Evolutionary conservation across 2,888 invertebrate species (phyloP).

Genomic region (Ferrisia virgata): DNA sequence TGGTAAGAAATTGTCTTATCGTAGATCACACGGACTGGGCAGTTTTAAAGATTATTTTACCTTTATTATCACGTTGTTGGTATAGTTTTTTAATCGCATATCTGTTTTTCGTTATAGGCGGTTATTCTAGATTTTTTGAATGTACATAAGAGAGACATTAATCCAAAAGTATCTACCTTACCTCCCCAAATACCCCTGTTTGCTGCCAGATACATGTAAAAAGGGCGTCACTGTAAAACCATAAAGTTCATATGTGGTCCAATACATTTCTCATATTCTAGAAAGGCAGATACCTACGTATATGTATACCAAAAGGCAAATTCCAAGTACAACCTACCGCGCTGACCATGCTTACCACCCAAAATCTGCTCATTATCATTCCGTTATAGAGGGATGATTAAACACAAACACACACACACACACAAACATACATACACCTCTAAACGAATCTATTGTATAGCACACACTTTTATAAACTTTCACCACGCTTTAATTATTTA

Average conservation of each 20-base stretch:
- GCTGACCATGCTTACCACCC: neutral
- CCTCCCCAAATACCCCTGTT: neutral
- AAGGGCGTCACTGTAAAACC: neutral
- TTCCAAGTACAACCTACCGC: neutral
- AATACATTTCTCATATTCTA: no score
- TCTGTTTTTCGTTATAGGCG: neutral
- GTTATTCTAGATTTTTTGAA: neutral
- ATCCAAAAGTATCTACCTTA: neutral
- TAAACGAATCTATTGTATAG: neutral
- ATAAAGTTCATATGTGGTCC: neutral
- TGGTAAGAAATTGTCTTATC: neutral
- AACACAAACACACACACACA: no score
- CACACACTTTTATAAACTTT: neutral
- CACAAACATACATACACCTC: neutral
- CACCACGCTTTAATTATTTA: conserved; percentile 33
- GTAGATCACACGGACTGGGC: neutral
- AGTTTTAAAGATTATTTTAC: no score
- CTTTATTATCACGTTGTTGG: neutral
- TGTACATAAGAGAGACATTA: neutral
- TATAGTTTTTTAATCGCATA: neutral
- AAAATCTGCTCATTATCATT: neutral
- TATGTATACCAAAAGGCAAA: neutral
- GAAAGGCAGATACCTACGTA: neutral
- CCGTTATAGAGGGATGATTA: neutral
- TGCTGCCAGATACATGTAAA: neutral